These are phyloP conservation scores for Varanus komodoensis DNA, from an alignment of 2,113 vertebrate species.

Conservation along the genomic window DNA sequence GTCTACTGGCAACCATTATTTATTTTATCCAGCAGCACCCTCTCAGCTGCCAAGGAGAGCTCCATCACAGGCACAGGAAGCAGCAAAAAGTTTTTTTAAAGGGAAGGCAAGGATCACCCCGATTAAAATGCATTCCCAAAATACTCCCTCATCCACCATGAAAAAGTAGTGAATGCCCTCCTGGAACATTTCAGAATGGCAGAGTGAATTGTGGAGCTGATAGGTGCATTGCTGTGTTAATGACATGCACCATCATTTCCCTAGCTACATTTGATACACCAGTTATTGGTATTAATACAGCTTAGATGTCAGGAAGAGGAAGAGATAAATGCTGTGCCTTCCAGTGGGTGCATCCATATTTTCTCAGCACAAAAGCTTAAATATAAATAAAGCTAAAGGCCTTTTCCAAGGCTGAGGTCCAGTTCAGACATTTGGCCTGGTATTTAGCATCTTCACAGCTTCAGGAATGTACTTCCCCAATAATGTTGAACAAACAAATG, in stretches of 20 bases:
- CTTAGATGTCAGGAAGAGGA: neutral
- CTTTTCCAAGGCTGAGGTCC: neutral
- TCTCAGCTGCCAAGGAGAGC: neutral
- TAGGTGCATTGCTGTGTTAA: neutral
- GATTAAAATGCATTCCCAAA: neutral
- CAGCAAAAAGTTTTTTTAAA: neutral
- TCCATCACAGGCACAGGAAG: neutral
- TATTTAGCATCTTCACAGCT: neutral
- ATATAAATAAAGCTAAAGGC: neutral
- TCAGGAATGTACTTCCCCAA: neutral
- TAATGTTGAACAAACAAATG: neutral
- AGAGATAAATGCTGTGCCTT: neutral
- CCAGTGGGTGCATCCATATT: neutral
- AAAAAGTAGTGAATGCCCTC: neutral
- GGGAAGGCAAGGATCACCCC: neutral
- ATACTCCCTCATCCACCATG: neutral
- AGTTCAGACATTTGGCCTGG: neutral
- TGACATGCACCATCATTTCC: neutral
- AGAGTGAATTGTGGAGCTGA: neutral
- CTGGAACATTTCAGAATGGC: neutral
- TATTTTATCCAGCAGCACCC: neutral
- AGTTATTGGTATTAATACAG: neutral
- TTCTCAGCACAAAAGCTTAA: constrained; percentile 10
- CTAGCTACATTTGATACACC: neutral
- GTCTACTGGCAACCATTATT: neutral